phyloP scores from a whole-genome alignment of 2,888 invertebrate species.

The Caenorhabditis afra region DNA sequence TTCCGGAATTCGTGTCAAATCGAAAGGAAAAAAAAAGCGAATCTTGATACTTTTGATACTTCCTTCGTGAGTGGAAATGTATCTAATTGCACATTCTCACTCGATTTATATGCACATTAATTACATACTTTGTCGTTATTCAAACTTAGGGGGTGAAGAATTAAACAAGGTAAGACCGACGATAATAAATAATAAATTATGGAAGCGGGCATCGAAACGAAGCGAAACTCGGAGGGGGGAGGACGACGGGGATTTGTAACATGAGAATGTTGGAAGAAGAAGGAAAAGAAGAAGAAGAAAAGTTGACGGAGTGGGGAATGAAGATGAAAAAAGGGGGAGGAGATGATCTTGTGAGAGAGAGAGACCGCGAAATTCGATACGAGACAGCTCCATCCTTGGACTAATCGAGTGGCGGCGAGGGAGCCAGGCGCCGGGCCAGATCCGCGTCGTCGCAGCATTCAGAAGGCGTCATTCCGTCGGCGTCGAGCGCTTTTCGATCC shows the following conservation, averaged over 20 bases:
- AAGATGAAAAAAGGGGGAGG: constrained; percentile 20
- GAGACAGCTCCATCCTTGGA: neutral
- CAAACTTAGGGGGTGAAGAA: neutral
- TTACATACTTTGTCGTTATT: too few relatives aligned
- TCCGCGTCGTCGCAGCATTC: constrained; percentile 64
- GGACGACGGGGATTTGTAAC: constrained; percentile 39
- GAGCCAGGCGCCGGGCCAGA: constrained; percentile 14
- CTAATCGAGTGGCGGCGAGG: constrained; percentile 9
- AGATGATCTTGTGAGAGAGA: neutral
- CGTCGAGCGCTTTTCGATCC: constrained; percentile 59
- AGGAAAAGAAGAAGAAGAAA: constrained; percentile 15
- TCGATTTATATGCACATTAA: too few relatives aligned
- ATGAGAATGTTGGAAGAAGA: constrained; percentile 25
- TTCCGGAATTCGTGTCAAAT: constrained; percentile 44
- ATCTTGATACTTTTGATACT: too few relatives aligned
- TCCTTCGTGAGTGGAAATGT: too few relatives aligned
- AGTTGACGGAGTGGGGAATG: constrained; percentile 11
- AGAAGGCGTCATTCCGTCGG: constrained; percentile 65
- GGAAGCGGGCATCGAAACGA: too few relatives aligned
- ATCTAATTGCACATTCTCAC: constrained; percentile 25
- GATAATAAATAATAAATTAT: too few relatives aligned
- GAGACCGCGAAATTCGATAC: constrained; percentile 42
- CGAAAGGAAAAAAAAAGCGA: too few relatives aligned
- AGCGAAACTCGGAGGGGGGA: too few relatives aligned
- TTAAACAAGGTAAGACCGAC: too few relatives aligned